These are phyloP conservation scores for Iselma pallidipennis DNA, from an alignment of 2,888 invertebrate species.

Conservation along the genomic window DNA sequence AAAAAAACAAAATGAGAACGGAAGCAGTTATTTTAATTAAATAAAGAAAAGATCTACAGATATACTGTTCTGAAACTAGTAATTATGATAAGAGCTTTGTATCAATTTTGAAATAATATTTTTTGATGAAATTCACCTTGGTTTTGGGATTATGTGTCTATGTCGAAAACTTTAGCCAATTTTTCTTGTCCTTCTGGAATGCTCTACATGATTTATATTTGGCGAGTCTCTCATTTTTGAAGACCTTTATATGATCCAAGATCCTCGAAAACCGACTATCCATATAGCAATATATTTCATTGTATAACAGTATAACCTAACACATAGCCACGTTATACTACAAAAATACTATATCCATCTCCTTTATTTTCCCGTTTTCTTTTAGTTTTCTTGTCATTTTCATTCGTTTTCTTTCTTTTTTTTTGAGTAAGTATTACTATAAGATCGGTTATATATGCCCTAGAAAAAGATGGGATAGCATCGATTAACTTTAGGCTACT, in stretches of 20 bases:
- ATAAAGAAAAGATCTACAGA: background rate
- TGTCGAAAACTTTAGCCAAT: background rate
- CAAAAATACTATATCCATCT: too few species aligned
- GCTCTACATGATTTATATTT: background rate
- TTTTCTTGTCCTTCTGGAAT: background rate
- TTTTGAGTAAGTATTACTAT: too few species aligned
- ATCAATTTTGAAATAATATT: too few species aligned
- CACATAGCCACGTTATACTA: too few species aligned
- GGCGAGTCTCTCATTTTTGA: background rate
- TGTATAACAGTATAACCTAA: background rate
- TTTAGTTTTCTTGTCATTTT: background rate
- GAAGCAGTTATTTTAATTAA: too few species aligned
- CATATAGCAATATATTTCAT: background rate
- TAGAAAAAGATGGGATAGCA: constrained; percentile 12
- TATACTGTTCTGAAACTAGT: background rate
- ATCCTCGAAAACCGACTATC: background rate
- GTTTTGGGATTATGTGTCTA: background rate
- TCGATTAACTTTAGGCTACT: constrained; percentile 36
- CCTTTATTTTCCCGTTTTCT: background rate
- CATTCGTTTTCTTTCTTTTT: background rate
- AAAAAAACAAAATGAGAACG: background rate
- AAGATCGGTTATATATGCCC: too few species aligned
- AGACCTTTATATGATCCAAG: background rate
- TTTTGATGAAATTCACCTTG: background rate
- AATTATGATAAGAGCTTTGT: background rate